These are phyloP conservation scores for Drosophila teissieri DNA, from an alignment of 1,140 invertebrate genomes.

Conservation along the genomic window DNA sequence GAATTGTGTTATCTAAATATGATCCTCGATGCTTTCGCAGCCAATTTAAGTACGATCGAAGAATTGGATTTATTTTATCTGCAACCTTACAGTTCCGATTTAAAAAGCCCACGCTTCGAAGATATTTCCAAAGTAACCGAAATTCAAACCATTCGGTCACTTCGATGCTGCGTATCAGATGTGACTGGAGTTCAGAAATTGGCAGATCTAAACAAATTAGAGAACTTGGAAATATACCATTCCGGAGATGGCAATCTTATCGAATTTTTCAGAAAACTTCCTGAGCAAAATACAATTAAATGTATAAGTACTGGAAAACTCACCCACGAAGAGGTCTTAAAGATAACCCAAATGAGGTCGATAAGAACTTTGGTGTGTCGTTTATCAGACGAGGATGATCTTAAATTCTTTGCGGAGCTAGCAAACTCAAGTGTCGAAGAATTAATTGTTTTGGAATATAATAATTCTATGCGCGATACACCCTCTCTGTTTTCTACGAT, in stretches of 20 bases:
- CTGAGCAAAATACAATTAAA: background rate
- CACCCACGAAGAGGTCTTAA: background rate
- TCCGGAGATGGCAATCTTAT: background rate
- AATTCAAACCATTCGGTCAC: background rate
- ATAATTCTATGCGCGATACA: no score
- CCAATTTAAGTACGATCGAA: background rate
- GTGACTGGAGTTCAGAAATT: background rate
- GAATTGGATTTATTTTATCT: background rate
- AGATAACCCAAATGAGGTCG: background rate
- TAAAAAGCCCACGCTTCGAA: no score
- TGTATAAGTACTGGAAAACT: background rate
- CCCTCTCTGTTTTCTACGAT: background rate
- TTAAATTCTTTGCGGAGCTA: background rate
- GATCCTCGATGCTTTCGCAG: background rate
- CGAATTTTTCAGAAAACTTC: background rate
- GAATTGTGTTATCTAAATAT: no score
- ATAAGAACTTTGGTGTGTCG: background rate
- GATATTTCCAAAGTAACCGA: constrained; percentile 1
- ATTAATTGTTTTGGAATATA: background rate
- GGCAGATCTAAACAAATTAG: background rate
- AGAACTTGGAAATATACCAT: background rate
- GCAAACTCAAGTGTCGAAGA: constrained; percentile 4
- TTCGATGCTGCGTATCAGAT: background rate
- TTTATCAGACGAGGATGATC: no score
- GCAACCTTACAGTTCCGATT: no score